Conservation (phyloP, 2,113 vertebrate genomes). For the Daubentonia madagascariensis region DNA sequence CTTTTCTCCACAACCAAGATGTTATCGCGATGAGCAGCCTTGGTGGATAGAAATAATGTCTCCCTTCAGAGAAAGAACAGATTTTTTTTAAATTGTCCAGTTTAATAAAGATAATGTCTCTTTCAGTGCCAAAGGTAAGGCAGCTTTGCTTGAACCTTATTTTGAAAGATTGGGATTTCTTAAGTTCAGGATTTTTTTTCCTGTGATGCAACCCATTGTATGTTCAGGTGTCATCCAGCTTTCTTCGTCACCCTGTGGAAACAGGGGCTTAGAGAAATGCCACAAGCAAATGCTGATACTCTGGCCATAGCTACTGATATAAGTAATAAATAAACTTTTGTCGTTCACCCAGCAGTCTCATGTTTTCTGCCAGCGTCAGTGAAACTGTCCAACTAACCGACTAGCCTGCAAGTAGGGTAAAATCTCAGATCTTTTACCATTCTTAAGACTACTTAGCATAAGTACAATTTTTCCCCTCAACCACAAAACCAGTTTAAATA, state of each 20-base stretch:
- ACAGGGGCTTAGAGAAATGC: neutral
- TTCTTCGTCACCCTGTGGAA: neutral
- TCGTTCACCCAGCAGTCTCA: neutral
- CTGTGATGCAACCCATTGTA: neutral
- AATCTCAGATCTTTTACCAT: neutral
- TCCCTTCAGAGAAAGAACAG: neutral
- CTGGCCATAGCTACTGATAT: neutral
- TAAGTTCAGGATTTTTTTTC: neutral
- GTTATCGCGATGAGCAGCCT: neutral
- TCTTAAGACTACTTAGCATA: neutral
- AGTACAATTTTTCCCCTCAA: neutral
- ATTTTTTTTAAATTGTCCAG: neutral
- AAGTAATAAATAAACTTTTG: neutral
- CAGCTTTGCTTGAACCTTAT: neutral
- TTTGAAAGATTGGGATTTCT: neutral
- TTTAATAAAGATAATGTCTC: neutral
- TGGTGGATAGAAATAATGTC: neutral
- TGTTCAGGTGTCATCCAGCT: neutral
- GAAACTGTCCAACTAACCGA: neutral
- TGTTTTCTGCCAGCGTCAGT: neutral
- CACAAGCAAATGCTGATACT: neutral
- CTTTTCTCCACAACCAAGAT: neutral
- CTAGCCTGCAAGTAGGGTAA: neutral
- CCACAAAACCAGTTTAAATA: neutral
- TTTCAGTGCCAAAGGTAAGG: neutral